phyloP scores from a whole-genome alignment of 2,888 invertebrate species.

The Xestia xanthographa region DNA sequence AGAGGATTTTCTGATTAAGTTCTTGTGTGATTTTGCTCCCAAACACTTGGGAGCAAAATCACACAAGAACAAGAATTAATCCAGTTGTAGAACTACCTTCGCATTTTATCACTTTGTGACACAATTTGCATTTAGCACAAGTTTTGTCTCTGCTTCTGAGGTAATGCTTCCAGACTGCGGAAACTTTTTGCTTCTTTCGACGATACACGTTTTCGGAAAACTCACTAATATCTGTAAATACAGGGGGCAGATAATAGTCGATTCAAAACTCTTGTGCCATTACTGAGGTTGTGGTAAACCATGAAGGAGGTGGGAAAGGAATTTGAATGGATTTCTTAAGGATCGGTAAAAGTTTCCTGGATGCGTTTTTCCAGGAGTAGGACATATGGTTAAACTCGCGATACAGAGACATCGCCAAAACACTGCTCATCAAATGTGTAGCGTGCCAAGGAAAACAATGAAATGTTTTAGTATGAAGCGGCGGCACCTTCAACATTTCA shows the following conservation, averaged over 20 bases:
- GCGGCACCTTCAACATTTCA: background rate
- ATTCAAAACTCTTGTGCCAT: background rate
- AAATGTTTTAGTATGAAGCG: background rate
- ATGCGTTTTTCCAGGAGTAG: background rate
- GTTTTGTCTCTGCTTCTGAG: slow-evolving; percentile 19
- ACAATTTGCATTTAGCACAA: slow-evolving; percentile 33
- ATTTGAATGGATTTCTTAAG: background rate
- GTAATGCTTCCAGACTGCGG: slow-evolving; percentile 28
- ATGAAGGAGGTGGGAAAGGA: background rate
- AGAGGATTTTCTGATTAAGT: background rate
- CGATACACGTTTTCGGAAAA: background rate
- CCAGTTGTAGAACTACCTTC: background rate
- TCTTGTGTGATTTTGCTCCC: slow-evolving; percentile 12
- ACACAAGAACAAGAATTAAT: too few relatives aligned
- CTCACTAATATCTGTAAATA: background rate
- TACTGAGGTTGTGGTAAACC: background rate
- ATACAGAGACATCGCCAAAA: background rate
- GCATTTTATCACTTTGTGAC: slow-evolving; percentile 1
- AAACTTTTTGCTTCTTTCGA: background rate
- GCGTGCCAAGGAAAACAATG: background rate
- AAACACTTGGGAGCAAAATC: too few relatives aligned
- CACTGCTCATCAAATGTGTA: background rate
- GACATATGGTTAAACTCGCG: background rate
- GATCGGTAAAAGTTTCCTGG: background rate
- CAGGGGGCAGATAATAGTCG: background rate